Percentiles rank a stretch among this genome's conserved stretches.
These are phyloP conservation scores for Mormyrus hasselquistii DNA, from an alignment of 2,797 vertebrate species.

Conservation along the genomic window DNA sequence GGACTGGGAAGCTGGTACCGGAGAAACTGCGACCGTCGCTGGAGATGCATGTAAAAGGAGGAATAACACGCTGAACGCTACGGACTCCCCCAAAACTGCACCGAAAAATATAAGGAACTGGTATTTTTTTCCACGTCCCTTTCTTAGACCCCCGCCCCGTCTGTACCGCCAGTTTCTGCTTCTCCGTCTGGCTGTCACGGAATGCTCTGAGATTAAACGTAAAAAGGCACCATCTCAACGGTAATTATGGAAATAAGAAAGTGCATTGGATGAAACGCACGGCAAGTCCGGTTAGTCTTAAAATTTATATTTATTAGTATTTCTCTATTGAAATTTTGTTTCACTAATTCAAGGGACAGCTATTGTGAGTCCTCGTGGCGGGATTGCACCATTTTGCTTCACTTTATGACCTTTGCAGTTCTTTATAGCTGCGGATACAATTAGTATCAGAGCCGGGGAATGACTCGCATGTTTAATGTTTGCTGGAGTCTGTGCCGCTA, in stretches of 20 bases:
- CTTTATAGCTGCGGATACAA: slow-evolving; percentile 6
- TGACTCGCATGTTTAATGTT: background rate
- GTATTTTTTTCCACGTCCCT: background rate
- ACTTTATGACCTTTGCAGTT: slow-evolving; percentile 27
- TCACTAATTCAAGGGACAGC: background rate
- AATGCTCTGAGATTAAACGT: slow-evolving; percentile 14
- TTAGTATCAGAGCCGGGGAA: background rate
- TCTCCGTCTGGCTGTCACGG: slow-evolving; percentile 18
- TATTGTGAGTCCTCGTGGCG: background rate
- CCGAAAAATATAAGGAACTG: slow-evolving; percentile 14
- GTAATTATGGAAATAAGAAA: background rate
- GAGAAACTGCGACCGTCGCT: slow-evolving; percentile 41
- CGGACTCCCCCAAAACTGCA: background rate
- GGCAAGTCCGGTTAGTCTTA: slow-evolving; percentile 22
- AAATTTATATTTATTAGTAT: background rate
- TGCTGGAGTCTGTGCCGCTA: background rate
- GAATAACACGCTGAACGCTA: slow-evolving; percentile 32
- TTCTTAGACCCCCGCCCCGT: background rate
- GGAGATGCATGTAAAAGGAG: slow-evolving; percentile 41
- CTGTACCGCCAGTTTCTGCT: slow-evolving; percentile 1
- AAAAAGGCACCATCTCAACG: slow-evolving; percentile 5
- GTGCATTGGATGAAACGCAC: background rate
- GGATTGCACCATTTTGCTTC: slow-evolving; percentile 14
- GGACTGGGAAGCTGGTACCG: slow-evolving; percentile 47
- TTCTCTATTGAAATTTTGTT: background rate